These are phyloP conservation scores for Lagodon rhomboides DNA, from an alignment of 2,797 vertebrate species.

Conservation along the genomic window DNA sequence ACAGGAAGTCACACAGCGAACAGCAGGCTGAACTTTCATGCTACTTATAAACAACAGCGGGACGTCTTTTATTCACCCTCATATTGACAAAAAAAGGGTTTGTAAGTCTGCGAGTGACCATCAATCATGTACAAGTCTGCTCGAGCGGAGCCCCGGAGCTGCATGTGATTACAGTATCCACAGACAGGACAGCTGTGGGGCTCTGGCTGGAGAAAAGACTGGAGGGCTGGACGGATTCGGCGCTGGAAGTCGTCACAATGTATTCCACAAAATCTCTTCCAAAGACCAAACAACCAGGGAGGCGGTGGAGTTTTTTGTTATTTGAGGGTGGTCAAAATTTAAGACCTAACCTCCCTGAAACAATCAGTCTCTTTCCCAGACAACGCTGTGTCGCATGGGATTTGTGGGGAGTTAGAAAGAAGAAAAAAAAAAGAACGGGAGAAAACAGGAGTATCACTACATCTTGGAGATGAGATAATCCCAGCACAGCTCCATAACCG, in stretches of 20 bases:
- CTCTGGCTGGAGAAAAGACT: slow-evolving; percentile 20
- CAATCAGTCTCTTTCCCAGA: slow-evolving; percentile 58
- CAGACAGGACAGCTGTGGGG: slow-evolving; percentile 45
- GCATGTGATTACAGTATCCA: slow-evolving; percentile 24
- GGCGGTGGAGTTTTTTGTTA: slow-evolving; percentile 50
- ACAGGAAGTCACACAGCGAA: slow-evolving; percentile 33
- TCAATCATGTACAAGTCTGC: slow-evolving; percentile 36
- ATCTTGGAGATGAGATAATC: slow-evolving; percentile 63
- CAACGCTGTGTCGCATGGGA: slow-evolving; percentile 45
- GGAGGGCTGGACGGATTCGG: background rate
- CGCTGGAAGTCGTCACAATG: slow-evolving; percentile 24
- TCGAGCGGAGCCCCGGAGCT: slow-evolving; percentile 9
- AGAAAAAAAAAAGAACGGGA: background rate
- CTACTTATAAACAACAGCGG: slow-evolving; percentile 12
- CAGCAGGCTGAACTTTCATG: background rate
- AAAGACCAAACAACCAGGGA: slow-evolving; percentile 56
- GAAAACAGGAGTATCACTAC: slow-evolving; percentile 24
- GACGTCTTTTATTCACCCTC: slow-evolving; percentile 16
- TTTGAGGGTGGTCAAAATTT: slow-evolving; percentile 67
- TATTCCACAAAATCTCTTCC: slow-evolving; percentile 32
- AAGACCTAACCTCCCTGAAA: slow-evolving; percentile 32
- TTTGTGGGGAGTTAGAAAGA: slow-evolving; percentile 37
- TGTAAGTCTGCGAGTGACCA: slow-evolving; percentile 6
- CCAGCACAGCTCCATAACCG: slow-evolving; percentile 34
- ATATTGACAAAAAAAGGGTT: slow-evolving; percentile 11